A percentile compares a stretch with the other conserved stretches of the same genome.
Conservation (phyloP, 2,888 invertebrate species). For the Ceramica pisi region DNA sequence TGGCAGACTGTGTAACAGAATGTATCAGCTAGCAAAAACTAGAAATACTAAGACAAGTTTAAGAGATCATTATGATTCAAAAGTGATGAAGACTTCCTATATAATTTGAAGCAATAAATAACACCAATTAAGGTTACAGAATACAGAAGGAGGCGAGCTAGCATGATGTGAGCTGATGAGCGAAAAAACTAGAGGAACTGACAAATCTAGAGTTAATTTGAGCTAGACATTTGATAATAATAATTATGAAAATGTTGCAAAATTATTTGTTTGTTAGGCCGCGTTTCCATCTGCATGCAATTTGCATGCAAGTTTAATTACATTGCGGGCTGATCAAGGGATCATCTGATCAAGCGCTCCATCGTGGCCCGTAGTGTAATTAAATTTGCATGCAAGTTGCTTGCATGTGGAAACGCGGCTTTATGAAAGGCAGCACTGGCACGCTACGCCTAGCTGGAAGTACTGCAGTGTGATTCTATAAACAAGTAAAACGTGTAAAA, state of each 20-base stretch:
- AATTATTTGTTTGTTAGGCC: background rate
- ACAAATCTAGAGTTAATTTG: background rate
- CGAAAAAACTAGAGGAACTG: conserved; percentile 14
- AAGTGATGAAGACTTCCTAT: conserved; percentile 4
- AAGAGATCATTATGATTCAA: background rate
- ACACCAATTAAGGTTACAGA: conserved; percentile 4
- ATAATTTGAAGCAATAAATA: conserved; percentile 51
- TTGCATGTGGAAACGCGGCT: too few species aligned
- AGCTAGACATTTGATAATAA: background rate
- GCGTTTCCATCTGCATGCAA: too few species aligned
- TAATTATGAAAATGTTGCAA: background rate
- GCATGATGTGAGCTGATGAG: background rate
- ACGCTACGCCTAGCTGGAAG: background rate
- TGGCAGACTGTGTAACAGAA: background rate
- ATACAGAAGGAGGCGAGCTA: conserved; percentile 1
- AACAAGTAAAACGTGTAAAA: too few species aligned
- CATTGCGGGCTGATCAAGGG: too few species aligned
- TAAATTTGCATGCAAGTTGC: too few species aligned
- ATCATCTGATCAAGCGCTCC: too few species aligned
- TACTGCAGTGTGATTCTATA: too few species aligned
- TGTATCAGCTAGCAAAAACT: background rate
- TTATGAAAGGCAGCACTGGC: background rate
- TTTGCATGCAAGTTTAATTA: too few species aligned
- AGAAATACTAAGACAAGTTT: conserved; percentile 1
- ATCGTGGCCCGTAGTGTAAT: too few species aligned